Evolutionary conservation across 2,888 invertebrate genomes (phyloP).

Genomic region (Drosophila prostipennis): DNA sequence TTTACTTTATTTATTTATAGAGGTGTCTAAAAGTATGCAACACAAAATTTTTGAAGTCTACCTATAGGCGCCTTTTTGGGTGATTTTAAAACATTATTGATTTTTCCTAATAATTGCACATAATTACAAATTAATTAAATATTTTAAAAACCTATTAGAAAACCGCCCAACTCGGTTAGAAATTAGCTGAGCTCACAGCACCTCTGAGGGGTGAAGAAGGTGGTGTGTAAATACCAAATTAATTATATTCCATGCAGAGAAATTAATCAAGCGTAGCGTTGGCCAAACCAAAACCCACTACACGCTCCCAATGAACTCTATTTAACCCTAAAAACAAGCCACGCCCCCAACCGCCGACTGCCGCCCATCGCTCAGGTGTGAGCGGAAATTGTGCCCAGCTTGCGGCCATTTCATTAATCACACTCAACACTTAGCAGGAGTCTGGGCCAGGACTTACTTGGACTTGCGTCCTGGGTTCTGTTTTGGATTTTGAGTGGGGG

Average conservation of each 20-base stretch:
- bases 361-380: slow-evolving; percentile 22
- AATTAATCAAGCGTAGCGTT: slow-evolving; percentile 72
- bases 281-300: slow-evolving; percentile 61
- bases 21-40: no score
- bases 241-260: slow-evolving; percentile 77
- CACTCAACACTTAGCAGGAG: slow-evolving; percentile 66
- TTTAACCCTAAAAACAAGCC: slow-evolving; percentile 72
- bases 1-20: not conserved
- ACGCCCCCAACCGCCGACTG: slow-evolving; percentile 6
- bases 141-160: not conserved
- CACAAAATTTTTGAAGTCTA: no score
- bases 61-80: no score
- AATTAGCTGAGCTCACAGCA: slow-evolving; percentile 7
- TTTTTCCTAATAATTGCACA: no score
- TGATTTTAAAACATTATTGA: no score
- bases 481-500: not conserved
- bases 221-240: slow-evolving; percentile 69
- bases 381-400: slow-evolving; percentile 41
- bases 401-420: slow-evolving; percentile 76
- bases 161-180: not conserved
- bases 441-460: slow-evolving; percentile 33
- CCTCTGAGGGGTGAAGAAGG: not conserved
- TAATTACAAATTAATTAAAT: no score
- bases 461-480: slow-evolving; percentile 19
- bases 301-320: slow-evolving; percentile 69